These are phyloP conservation scores for Galago senegalensis DNA, from an alignment of 2,797 vertebrate genomes.

Conservation along the genomic window DNA sequence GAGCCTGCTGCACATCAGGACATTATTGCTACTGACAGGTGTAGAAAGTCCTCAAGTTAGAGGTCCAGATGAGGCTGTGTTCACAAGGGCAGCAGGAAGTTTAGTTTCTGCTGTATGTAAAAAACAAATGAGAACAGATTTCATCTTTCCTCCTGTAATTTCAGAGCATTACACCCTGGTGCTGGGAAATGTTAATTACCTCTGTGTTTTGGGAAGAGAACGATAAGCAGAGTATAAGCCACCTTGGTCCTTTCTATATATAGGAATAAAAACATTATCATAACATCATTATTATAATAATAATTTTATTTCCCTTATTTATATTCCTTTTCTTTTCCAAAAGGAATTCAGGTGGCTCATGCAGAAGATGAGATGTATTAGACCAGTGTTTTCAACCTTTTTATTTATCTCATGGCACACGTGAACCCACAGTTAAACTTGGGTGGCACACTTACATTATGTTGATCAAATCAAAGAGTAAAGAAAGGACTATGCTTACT, in stretches of 20 bases:
- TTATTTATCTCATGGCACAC: too few relatives aligned
- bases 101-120: slow-evolving; percentile 1
- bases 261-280: slow-evolving; percentile 30
- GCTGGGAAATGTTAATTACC: slow-evolving; percentile 74
- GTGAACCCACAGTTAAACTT: too few relatives aligned
- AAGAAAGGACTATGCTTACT: too few relatives aligned
- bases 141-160: slow-evolving; percentile 20
- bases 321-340: slow-evolving; percentile 40
- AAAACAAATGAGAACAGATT: slow-evolving; percentile 39
- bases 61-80: slow-evolving; percentile 30
- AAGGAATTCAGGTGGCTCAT: slow-evolving; percentile 41
- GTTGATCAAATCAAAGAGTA: too few relatives aligned
- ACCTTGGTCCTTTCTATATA: slow-evolving; percentile 13
- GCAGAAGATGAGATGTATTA: slow-evolving; percentile 26
- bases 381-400: background rate
- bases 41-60: background rate
- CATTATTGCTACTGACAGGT: background rate
- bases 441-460: too few relatives aligned
- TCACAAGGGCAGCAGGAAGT: background rate
- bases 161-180: slow-evolving; percentile 28
- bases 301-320: slow-evolving; percentile 50
- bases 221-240: slow-evolving; percentile 59
- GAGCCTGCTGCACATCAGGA: background rate
- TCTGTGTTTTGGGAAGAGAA: slow-evolving; percentile 76
- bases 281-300: background rate